Percentiles rank a stretch among this genome's conserved stretches.
These are phyloP conservation scores for Aradophagus sp. DNA, from an alignment of 1,140 invertebrate genomes.

Conservation along the genomic window DNA sequence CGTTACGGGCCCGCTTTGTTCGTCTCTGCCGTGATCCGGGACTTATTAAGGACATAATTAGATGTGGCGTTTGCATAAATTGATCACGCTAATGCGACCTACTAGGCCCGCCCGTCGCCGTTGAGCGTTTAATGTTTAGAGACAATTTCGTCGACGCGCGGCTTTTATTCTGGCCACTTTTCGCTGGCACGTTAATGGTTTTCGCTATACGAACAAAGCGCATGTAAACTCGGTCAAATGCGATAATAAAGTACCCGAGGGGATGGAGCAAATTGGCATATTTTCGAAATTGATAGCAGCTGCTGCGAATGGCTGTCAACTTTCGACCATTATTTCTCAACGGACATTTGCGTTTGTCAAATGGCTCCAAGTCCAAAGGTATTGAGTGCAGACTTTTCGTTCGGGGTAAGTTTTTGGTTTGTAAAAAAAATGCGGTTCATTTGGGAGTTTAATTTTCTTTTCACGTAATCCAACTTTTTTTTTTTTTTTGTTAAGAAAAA, in stretches of 20 bases:
- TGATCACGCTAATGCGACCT: slow-evolving; percentile 35
- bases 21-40: background rate
- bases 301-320: slow-evolving; percentile 4
- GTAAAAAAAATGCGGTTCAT: too few species aligned
- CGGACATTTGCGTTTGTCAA: too few species aligned
- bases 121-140: slow-evolving; percentile 29
- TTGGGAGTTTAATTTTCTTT: too few species aligned
- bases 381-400: too few species aligned
- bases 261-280: slow-evolving; percentile 1
- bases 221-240: slow-evolving; percentile 24
- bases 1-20: slow-evolving; percentile 17
- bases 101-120: slow-evolving; percentile 9
- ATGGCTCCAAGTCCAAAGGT: too few species aligned
- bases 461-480: too few species aligned
- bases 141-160: slow-evolving; percentile 20
- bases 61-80: slow-evolving; percentile 30
- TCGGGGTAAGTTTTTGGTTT: too few species aligned
- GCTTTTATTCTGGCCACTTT: slow-evolving; percentile 28
- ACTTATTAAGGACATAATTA: slow-evolving; percentile 36
- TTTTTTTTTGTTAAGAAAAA: too few species aligned
- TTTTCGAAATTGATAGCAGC: slow-evolving; percentile 14
- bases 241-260: slow-evolving; percentile 8
- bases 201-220: slow-evolving; percentile 25
- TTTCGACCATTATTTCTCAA: too few species aligned
- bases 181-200: slow-evolving; percentile 29